Base-by-base conservation (phyloP, 2,113 vertebrate genomes). In the Hirundichthys speculiger region DNA sequence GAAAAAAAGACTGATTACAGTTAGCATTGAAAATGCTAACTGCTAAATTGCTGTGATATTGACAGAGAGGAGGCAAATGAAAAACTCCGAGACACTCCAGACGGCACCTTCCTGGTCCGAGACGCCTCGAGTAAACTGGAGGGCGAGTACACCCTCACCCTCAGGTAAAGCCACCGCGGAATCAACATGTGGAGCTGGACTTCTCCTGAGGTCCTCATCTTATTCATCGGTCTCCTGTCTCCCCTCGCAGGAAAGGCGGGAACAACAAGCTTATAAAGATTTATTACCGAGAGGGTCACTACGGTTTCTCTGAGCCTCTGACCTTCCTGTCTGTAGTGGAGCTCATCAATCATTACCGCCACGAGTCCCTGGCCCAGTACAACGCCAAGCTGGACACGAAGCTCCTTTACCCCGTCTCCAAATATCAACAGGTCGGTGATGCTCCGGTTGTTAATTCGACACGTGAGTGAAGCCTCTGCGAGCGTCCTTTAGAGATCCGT, bases 191-290 rank as follows among this genome's bases (percentile, higher is more conserved):
- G 19, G 18, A 13, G 10, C 3, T n/a, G 1, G 0, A 49, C 4
- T n/a, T 54, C 5, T 2, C 19, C 21, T 27, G 4, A 19, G 49
- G 41, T 41, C 21, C n/a, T 39, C 1, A 20, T 38, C 46, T 8
- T 19, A 13, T 39, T 57, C 15, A 58, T 3, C 39, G 69, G 62
- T 19, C 57, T 50, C 13, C 11, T 47, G 61, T 78, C 72, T 60
- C 56, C 25, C 27, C 85, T 91, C 93, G 75, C 91, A 99, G 98
- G 94, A 99, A 99, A 94, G 98, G 98, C 61, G 98, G 98, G 82
- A 99, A 99, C 92, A 99, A 99, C 90, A 99, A 98, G 86, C 94
- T 99, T 69, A 99, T 99, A 75, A 99, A 99, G 90, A 98, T 99
- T 84, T 99, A 98, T 90, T 95, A 99, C 65, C 90, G 94, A 73